Evolutionary conservation across 1,140 invertebrate genomes (phyloP), one percentile per base, ranked within the genome.

Genomic region (Drosophila kohkoa): DNA sequence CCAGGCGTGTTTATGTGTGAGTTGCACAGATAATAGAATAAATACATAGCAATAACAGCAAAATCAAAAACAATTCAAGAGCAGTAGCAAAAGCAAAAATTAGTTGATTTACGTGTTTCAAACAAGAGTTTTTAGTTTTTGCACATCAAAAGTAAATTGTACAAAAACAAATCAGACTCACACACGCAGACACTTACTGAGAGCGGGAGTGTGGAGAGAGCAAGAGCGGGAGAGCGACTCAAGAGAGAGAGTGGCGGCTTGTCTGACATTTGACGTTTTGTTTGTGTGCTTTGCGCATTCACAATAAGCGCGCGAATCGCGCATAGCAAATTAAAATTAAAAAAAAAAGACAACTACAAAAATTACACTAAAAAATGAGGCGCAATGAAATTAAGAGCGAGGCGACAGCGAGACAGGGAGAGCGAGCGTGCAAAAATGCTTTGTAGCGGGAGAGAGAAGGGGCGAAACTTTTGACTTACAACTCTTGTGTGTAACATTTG

Each of bases 181-280:
- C 52, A 51, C 43, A 75, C 72, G 68, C 30, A 62, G 20, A 49
- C 10, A 10, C 8, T 38, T 10, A 38, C 35, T 38, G 35, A 38
- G 35, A 38, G 32, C 41, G 13, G 52, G 43, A 65, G 43, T 20
- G 41, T 58, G 63, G 8, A 38, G 35, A 74, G 65, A 82, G 67
- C 20, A 25, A 48, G 49, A 68, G 52, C 41, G 57, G 48, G 55
- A 69, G 51, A 70, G 66, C 43, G 48, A 35, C 43, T 46, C 59
- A 51, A 55, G 41, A 59, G 46, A 32, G 55, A 38, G 13, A 48
- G 60, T n/a, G 62, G 68, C 75, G 59, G 67, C 73, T 70, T 63
- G 76, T 87, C 83, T 83, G 83, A 81, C 77, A 88, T 88, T 87
- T 88, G 83, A 83, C 83, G 82, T 88, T 83, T 80, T 80, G 72